These are phyloP conservation scores for Tribolium castaneum DNA, from an alignment of 1,140 invertebrate species.

Conservation along the genomic window DNA sequence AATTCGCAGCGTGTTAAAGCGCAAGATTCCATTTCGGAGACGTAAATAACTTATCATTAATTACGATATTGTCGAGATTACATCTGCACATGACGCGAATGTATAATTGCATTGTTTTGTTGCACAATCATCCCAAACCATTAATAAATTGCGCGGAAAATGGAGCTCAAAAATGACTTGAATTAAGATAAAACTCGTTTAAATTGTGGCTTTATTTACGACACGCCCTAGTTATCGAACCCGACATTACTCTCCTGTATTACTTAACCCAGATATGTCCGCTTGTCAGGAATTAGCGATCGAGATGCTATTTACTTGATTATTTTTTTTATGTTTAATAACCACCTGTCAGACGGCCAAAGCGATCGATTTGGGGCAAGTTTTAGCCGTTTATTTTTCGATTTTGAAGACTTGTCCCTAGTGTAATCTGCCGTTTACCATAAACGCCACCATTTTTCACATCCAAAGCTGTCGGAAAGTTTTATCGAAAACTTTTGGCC, in stretches of 20 bases:
- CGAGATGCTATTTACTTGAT: background rate
- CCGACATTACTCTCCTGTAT: no score
- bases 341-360: background rate
- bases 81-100: background rate
- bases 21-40: background rate
- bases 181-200: background rate
- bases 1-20: no score
- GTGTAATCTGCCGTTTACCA: background rate
- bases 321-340: background rate
- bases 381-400: background rate
- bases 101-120: background rate
- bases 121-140: conserved; percentile 9
- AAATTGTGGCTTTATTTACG: conserved; percentile 2
- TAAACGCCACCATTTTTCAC: background rate
- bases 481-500: background rate
- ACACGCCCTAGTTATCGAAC: background rate
- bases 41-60: conserved; percentile 20
- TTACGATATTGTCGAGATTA: conserved; percentile 4
- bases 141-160: background rate
- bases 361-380: background rate
- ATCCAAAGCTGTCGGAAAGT: background rate
- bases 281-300: background rate
- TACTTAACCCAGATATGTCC: background rate
- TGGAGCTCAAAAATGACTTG: background rate
- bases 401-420: background rate